phyloP scores from a whole-genome alignment of 2,113 vertebrate species.

The Cavia porcellus region DNA sequence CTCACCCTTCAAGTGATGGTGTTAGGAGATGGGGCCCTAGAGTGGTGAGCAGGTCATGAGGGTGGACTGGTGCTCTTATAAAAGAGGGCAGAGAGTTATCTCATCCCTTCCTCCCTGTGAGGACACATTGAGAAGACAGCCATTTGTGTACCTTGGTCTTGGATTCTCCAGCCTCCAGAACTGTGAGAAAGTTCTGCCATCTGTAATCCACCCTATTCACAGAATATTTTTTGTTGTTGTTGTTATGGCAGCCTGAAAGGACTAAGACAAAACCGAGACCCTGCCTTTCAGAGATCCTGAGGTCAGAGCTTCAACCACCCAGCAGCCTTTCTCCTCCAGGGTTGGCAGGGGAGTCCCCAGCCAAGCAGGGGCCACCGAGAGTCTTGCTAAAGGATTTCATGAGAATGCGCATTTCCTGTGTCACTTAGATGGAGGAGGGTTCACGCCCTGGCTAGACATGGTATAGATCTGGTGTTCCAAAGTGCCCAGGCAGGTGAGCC shows the following conservation, averaged over 20 bases:
- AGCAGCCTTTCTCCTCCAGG: background rate
- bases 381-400: background rate
- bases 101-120: rapidly evolving
- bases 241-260: background rate
- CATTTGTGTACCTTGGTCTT: background rate
- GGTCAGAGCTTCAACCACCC: no score
- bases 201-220: background rate
- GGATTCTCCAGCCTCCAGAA: background rate
- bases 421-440: background rate
- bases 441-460: rapidly evolving
- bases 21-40: background rate
- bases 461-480: rapidly evolving
- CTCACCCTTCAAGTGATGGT: background rate
- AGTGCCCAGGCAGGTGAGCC: rapidly evolving
- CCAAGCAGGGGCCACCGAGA: rapidly evolving
- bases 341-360: background rate
- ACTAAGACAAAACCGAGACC: background rate
- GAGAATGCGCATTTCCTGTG: no score
- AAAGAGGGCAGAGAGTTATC: background rate
- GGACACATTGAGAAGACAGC: no score
- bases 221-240: background rate
- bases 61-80: background rate
- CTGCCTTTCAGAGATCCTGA: background rate
- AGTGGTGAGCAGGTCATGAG: background rate
- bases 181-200: background rate